Evolutionary conservation across 2,113 vertebrate genomes (phyloP).

Genomic region (Dinomys branickii): DNA sequence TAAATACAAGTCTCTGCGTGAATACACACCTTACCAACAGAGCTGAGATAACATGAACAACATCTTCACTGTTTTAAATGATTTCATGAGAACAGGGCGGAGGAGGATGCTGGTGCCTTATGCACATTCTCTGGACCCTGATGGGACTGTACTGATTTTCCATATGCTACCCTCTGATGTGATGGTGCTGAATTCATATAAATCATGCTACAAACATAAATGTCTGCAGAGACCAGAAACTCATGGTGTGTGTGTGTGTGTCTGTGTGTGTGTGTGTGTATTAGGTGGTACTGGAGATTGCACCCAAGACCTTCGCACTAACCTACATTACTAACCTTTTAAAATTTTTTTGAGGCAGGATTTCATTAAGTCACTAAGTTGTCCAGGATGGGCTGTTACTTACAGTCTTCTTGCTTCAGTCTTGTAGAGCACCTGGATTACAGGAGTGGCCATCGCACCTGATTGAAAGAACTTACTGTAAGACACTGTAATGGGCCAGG

Average conservation of each 20-base stretch:
- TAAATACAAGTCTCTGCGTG: not conserved
- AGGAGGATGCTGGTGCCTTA: accelerated
- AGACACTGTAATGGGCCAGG: not conserved
- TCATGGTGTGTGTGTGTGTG: not conserved
- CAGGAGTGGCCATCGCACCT: not conserved
- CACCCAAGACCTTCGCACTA: not conserved
- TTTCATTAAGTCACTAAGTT: not conserved
- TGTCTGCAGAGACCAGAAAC: not conserved
- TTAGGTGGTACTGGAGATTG: not conserved
- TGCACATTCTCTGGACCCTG: not conserved
- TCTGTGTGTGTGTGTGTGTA: not conserved
- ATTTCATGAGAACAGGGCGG: not conserved
- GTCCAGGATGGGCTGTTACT: not conserved
- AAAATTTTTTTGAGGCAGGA: not conserved
- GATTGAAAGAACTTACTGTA: not conserved
- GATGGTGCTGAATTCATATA: not conserved
- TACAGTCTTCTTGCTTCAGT: not conserved
- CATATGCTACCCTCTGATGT: not conserved
- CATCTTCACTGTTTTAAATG: not conserved
- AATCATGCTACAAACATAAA: not conserved
- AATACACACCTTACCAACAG: not conserved
- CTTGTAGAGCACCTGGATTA: not conserved
- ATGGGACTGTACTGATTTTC: not conserved
- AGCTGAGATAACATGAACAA: not conserved
- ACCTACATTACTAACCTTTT: not conserved